Conservation (phyloP, 2,113 vertebrate genomes). For the Lepisosteus osseus region DNA sequence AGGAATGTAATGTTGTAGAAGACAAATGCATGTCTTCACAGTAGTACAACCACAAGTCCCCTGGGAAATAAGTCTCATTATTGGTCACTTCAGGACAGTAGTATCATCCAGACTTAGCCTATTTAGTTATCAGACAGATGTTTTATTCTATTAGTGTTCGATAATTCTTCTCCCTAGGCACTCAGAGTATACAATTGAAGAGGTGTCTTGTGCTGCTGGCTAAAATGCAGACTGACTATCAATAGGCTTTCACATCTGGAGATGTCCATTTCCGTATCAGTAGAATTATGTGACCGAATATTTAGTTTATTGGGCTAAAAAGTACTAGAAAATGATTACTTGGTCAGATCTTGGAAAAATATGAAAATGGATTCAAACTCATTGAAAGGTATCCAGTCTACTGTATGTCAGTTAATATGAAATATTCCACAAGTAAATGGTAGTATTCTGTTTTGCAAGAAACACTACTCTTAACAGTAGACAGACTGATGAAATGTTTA, state of each 20-base stretch:
- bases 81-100: conserved; percentile 57
- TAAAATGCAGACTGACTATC: neutral
- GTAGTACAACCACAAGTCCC: neutral
- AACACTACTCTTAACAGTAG: no score
- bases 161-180: conserved; percentile 59
- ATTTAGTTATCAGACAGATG: conserved; percentile 59
- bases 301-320: no score
- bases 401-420: no score
- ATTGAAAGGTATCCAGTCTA: no score
- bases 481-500: no score
- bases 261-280: neutral
- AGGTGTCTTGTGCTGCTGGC: neutral
- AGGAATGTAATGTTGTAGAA: neutral
- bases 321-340: no score
- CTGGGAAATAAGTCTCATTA: conserved; percentile 55
- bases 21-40: neutral
- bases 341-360: no score
- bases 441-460: no score
- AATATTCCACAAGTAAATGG: no score
- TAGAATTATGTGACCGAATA: no score
- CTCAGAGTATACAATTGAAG: conserved; percentile 26
- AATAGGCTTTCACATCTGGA: neutral
- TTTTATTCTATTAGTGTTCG: conserved; percentile 60
- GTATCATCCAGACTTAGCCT: conserved; percentile 49
- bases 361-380: no score